These are phyloP conservation scores for Telenomus remus DNA, from an alignment of 1,140 invertebrate species.

Conservation along the genomic window DNA sequence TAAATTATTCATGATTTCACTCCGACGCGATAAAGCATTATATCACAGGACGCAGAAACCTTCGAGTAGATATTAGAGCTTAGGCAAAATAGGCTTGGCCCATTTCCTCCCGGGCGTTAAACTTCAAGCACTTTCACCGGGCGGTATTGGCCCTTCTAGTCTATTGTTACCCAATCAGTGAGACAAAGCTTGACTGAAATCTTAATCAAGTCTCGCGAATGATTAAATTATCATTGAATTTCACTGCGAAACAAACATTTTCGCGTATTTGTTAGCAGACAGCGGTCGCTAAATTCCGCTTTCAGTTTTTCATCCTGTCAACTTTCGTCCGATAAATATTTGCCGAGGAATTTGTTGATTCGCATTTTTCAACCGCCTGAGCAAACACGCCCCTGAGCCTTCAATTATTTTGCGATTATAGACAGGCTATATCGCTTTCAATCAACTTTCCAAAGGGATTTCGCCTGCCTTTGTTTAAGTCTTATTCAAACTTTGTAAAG, in stretches of 20 bases:
- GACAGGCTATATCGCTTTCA: too few species aligned
- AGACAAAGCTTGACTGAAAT: constrained; percentile 53
- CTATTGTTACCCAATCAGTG: constrained; percentile 53
- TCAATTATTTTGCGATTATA: too few species aligned
- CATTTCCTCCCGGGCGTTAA: constrained; percentile 52
- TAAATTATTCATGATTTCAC: constrained; percentile 67
- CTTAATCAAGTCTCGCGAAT: constrained; percentile 46
- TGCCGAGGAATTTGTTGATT: neutral
- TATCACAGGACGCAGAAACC: constrained; percentile 55
- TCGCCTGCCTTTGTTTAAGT: too few species aligned
- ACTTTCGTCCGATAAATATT: neutral
- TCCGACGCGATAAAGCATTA: constrained; percentile 56
- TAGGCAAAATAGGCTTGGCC: constrained; percentile 63
- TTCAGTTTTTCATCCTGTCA: neutral
- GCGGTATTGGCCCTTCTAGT: constrained; percentile 50
- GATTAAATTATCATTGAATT: constrained; percentile 49
- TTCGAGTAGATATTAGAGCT: constrained; percentile 64
- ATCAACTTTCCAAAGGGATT: too few species aligned
- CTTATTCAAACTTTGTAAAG: too few species aligned
- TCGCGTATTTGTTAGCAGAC: neutral
- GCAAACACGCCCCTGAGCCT: too few species aligned
- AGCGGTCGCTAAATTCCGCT: neutral
- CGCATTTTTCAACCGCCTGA: too few species aligned
- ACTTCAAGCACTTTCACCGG: constrained; percentile 56
- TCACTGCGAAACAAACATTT: constrained; percentile 50